Evolutionary conservation across 2,113 vertebrate genomes (phyloP), one percentile per base, ranked within the genome.

Genomic region (Heterochromis multidens): DNA sequence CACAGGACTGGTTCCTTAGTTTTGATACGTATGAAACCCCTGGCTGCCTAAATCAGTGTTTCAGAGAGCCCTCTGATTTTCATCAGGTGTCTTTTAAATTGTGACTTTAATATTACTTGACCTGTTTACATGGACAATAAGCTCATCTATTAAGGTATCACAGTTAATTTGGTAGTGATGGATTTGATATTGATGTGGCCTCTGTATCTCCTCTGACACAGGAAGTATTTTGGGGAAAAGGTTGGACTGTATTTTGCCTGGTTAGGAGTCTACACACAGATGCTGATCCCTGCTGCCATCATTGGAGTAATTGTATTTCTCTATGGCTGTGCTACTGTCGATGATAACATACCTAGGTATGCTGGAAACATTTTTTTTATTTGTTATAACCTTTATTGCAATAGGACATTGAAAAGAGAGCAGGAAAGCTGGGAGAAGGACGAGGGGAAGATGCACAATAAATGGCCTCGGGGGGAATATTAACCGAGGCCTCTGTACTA

Each of bases 171-270:
- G 0, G 0, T 40, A 46, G 31, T 56, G 4, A 57, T 56, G 27
- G 70, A 27, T 67, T 1, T 57, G 25, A 65, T 9, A 21, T 9
- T 74, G 6, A 27, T 1, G 13, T 19, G 74, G 0, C 27, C 11
- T 74, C 10, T 52, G 2, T 14, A 2, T 81, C 52, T 80, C 80
- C 33, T 80, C 74, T 90, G 80, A 65, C 89, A 61, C 90, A 99
- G 99, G 94, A 99, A 99, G 94, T 99, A 99, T 79, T 99, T 98
- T 33, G 98, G 99, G n/a, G 99, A 99, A 95, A 99, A 99, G 95
- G 97, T 99, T 0, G 98, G 98, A 27, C 95, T 99, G 4, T 99
- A 99, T 91, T 99, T 99, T 79, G 98, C 98, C 94, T 99, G 99
- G 99, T 95, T 99, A 87, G 99, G 99, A 13, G 98, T 99, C 79